Base-by-base conservation (phyloP, 1,140 invertebrate genomes). In the Lasioglossum albipes region DNA sequence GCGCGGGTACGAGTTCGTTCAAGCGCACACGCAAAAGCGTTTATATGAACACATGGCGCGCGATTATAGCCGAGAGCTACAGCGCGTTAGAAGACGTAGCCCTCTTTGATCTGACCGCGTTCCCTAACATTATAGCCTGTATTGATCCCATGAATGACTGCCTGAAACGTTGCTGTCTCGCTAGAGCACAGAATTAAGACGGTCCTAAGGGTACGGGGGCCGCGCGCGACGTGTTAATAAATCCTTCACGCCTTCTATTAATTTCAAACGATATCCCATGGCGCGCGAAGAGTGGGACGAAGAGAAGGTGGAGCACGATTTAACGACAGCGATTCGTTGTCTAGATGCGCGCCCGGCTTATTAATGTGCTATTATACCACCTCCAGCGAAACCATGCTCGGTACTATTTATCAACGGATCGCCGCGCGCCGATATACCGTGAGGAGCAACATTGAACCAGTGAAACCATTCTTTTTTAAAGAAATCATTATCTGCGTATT, bases 51-150 rank as follows among this genome's bases (percentile, higher is more conserved):
- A 41, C 72, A 49, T 49, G 2, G 52, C 52, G 52, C 52, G 54
- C 22, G 73, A 84, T 84, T 78, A 73, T 73, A 78, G 74, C 80
- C 74, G 74, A 22, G 67, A 83, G 80, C 68, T 59, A 84, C 7
- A 41, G 61, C 68, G 81, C 73, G 42, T 72, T 72, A 72, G 59
- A 84, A 65, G 79, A 84, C 74, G 68, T 16, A 72, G 57, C 7
- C 12, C 20, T 22, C 80, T 84, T 84, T 84, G 82, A 84, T 84
- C 80, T 73, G 22, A 42, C 79, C n/a, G 13, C 45, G 61, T 31
- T 77, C 61, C 31, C 64, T 72, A 41, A 68, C 68, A 57, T 76
- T 77, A n/a, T 41, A n/a, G 52, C n/a, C 16, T n/a, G 20, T 59
- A 75, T 75, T 20, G 72, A 75, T 75, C 72, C 72, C n/a, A 68